Base-by-base conservation (phyloP, 2,888 invertebrate genomes). In the Erynnis tages region DNA sequence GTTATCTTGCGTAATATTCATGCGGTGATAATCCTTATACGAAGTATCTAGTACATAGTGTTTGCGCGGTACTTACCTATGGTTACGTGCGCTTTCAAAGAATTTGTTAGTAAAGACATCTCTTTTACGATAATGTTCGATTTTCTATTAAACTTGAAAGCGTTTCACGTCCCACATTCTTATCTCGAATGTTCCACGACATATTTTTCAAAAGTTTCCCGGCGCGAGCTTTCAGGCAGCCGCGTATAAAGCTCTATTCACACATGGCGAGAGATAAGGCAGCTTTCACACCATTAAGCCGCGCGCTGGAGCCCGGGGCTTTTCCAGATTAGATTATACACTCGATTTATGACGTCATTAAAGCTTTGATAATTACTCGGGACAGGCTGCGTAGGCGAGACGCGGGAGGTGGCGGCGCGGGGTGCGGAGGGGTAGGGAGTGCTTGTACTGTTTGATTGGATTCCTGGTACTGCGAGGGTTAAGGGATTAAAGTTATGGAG, bases 301-400 rank as follows among this genome's bases (percentile, higher is more conserved):
- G 84, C 79, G 82, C 86, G 79, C 81, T 83, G 85, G 86, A 88
- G 86, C 88, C 81, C 84, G 86, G 89, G 87, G 90, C 89, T 90
- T 90, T 90, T 88, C 89, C 90, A 90, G 90, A 90, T 90, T 90
- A 90, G 90, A 90, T 90, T 90, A 90, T 90, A 89, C 88, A 88
- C 83, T 86, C 86, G 90, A 90, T 90, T 90, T 90, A 90, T 90
- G 89, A 83, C 73, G 90, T 90, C 89, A 90, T 90, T 90, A 90
- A 89, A 90, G 90, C 90, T 88, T 87, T 90, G 90, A 90, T 90
- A 90, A 90, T 90, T 90, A 90, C 90, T 89, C 88, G 90, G 89
- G 90, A 89, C 90, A 89, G 86, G 83, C 90, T 89, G 90, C 82
- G 88, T 88, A 84, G 86, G 86, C 82, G 82, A 82, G 73, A 70